Base-by-base conservation (phyloP, 1,140 invertebrate species). In the Babylonia areolata region DNA sequence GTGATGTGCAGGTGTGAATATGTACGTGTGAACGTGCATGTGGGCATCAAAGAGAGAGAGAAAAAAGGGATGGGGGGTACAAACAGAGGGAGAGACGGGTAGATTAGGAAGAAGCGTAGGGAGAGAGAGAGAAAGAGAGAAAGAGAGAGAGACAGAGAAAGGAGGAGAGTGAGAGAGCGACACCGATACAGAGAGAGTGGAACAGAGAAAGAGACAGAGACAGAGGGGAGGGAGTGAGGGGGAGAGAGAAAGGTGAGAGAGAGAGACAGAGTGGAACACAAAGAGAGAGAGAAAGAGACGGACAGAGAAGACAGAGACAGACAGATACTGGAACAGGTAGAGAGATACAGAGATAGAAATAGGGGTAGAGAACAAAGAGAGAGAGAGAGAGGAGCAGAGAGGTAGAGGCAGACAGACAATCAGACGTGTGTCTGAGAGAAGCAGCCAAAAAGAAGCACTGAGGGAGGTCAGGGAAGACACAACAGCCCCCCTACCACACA, bases 111-210 rank as follows among this genome's bases (percentile, higher is more conserved):
- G 40, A 42, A 78, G 11, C 5, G 71, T 31, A 5, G 71, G 12
- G 9, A 80, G n/a, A 80, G 78, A 80, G 35, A 37, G n/a, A 80
- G 46, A 31, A 28, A 40, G 78, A 80, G n/a, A 37, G 46, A 80
- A 9, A 80, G 78, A 54, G 35, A 54, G 35, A 80, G 78, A 37
- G 46, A 54, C 37, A 39, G 33, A 37, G 46, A 54, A 37, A 42
- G 39, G 28, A n/a, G 39, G 78, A 80, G 46, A 54, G 46, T 42
- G 78, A 80, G 46, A 54, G 46, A 80, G 78, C 40, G n/a, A 54
- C 2, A 80, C 37, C 40, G 31, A 33, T 9, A 80, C 37, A 80
- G 46, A 31, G 46, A 80, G 78, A 80, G 23, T 2, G 28, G 23
- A 9, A 6, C 9, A 33, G 31, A 73, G 69, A 73, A 15, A 73